These are phyloP conservation scores for Eucidaris tribuloides DNA, from an alignment of 35 echinoderm and acorn worm species.

Conservation along the genomic window DNA sequence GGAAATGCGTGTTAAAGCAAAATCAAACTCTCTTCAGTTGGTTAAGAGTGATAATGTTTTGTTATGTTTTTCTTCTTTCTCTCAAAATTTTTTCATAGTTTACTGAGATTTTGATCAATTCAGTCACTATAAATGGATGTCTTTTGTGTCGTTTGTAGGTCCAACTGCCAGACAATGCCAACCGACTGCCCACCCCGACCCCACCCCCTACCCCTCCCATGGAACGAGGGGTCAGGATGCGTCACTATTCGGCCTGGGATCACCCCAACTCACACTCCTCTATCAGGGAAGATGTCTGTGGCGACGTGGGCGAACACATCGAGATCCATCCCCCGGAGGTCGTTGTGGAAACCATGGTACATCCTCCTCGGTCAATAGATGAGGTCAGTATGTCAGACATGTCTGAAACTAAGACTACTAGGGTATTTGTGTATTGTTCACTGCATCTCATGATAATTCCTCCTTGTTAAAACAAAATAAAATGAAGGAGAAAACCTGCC, in stretches of 20 bases:
- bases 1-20: too few relatives aligned
- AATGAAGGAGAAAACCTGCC: too few relatives aligned
- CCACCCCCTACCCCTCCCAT: conserved; percentile 74
- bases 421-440: too few relatives aligned
- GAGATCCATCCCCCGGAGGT: conserved; percentile 83
- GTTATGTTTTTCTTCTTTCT: too few relatives aligned
- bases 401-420: too few relatives aligned
- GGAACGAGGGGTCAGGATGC: conserved; percentile 35
- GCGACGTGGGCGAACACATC: conserved; percentile 48
- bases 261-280: background rate
- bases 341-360: conserved; percentile 54
- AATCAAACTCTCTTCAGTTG: too few relatives aligned
- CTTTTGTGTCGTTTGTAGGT: conserved; percentile 18
- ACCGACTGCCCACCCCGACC: conserved; percentile 68
- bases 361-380: conserved; percentile 11
- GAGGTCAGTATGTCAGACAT: too few relatives aligned
- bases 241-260: conserved; percentile 19
- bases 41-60: too few relatives aligned
- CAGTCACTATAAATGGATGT: background rate
- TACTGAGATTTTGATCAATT: too few relatives aligned
- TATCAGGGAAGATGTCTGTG: conserved; percentile 17
- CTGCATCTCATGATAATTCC: too few relatives aligned
- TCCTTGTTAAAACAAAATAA: too few relatives aligned
- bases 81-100: too few relatives aligned
- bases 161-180: conserved; percentile 60